Base-by-base conservation (phyloP, 2,888 invertebrate genomes). In the Nomada flava region DNA sequence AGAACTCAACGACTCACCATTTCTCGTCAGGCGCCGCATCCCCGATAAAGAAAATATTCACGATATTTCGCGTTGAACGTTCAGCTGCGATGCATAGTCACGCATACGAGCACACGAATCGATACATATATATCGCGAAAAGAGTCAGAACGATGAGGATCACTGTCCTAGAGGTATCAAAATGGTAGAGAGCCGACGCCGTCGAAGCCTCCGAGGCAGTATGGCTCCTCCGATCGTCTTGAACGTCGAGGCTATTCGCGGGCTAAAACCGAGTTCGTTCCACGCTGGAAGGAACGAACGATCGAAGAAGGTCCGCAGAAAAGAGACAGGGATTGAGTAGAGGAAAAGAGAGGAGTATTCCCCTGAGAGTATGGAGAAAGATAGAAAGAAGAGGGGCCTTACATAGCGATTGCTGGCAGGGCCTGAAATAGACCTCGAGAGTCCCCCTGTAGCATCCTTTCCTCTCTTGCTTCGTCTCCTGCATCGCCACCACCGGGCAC, bases 391-490 rank as follows among this genome's bases (percentile, higher is more conserved):
- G 86, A 86, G 86, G 84, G 85, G 83, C 88, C 88, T 90, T 89
- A 90, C 89, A 86, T 87, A 89, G 89, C 89, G 90, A 89, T 89
- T 82, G 87, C 88, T 84, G 87, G 83, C 86, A 86, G 81, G 85
- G 89, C 88, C 88, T 91, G 90, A 91, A 91, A 91, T 91, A 91
- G 91, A 91, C 89, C 90, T 87, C 88, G 87, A 89, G 91, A 90
- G 89, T 91, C 91, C 89, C 89, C 88, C 88, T 83, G 83, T 86
- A 84, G 84, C 88, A 87, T 85, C 87, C 86, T 82, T 86, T 86
- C 62, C 80, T 68, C 85, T 79, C 82, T 64, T 76, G 78, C 79
- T 78, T 80, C 82, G 64, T 69, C 81, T 80, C 72, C 70, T 79
- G 23, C 74, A 69, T 29, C 71, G 42, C n/a, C 67, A 50, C 42